Conservation (phyloP, 2,888 invertebrate species). For the Phalera bucephala region DNA sequence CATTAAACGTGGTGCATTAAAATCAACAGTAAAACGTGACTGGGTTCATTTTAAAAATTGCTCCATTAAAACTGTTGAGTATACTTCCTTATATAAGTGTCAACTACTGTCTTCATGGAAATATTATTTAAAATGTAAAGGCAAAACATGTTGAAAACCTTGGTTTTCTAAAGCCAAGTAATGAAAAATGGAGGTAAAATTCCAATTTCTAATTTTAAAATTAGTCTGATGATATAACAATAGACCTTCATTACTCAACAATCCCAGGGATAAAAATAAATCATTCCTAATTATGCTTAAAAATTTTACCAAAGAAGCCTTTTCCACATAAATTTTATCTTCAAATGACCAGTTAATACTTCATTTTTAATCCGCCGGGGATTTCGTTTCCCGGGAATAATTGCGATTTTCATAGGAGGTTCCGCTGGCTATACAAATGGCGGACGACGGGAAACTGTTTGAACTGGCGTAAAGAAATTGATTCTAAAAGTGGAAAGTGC, state of each 20-base stretch:
- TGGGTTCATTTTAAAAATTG: no score
- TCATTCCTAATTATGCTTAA: conserved; percentile 9
- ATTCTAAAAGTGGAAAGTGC: conserved; percentile 14
- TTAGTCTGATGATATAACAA: conserved; percentile 5
- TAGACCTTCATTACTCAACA: background rate
- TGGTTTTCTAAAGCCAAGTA: no score
- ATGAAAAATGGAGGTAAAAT: no score
- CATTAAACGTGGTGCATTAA: no score
- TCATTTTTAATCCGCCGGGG: conserved; percentile 42
- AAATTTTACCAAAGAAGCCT: conserved; percentile 14
- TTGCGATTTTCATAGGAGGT: conserved; percentile 34
- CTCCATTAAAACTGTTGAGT: no score
- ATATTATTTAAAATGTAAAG: no score
- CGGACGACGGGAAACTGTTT: conserved; percentile 22
- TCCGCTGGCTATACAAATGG: conserved; percentile 17
- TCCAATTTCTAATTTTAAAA: no score
- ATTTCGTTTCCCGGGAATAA: conserved; percentile 32
- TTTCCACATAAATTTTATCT: conserved; percentile 25
- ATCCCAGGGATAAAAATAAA: background rate
- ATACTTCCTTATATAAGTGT: no score
- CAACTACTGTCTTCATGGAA: no score
- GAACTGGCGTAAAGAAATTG: conserved; percentile 16
- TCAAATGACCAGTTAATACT: conserved; percentile 50
- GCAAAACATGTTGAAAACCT: no score
- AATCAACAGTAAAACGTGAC: no score